A percentile compares a stretch with the other conserved stretches of the same genome.
These are phyloP conservation scores for Lophotriccus pileatus DNA, from an alignment of 2,797 vertebrate species.

Conservation along the genomic window DNA sequence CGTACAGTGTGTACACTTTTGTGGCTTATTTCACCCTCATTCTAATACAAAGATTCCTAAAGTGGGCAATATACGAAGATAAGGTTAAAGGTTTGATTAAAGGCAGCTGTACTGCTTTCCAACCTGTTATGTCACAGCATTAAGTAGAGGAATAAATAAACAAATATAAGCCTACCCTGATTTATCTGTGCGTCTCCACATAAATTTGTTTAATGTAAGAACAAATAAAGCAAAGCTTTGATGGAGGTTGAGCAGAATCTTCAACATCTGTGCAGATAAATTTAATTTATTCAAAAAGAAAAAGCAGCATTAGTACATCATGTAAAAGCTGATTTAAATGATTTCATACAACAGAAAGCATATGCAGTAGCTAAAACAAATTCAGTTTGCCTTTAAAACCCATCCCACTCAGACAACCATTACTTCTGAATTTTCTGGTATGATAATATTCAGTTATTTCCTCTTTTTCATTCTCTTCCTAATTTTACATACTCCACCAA, in stretches of 20 bases:
- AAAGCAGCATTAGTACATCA: conserved; percentile 17
- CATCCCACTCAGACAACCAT: conserved; percentile 4
- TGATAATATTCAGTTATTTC: background rate
- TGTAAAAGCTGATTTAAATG: conserved; percentile 46
- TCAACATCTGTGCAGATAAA: conserved; percentile 71
- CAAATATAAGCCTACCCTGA: conserved; percentile 45
- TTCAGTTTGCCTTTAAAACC: conserved; percentile 18
- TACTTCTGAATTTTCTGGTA: background rate
- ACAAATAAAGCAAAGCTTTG: conserved; percentile 65
- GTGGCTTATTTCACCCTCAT: background rate
- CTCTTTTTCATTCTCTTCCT: background rate
- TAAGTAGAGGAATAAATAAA: conserved; percentile 31
- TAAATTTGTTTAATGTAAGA: conserved; percentile 70
- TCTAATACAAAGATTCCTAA: background rate
- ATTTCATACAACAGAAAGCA: conserved; percentile 51
- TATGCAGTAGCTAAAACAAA: conserved; percentile 21
- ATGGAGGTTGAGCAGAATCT: conserved; percentile 62
- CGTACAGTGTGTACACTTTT: background rate
- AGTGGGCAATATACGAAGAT: background rate
- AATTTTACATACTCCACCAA: background rate
- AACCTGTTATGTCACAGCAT: conserved; percentile 37
- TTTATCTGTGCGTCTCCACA: conserved; percentile 52
- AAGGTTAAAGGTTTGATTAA: conserved; percentile 1
- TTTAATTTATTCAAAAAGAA: conserved; percentile 69
- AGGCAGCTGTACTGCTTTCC: background rate